phyloP scores from a whole-genome alignment of 2,797 vertebrate species.

The Podargus strigoides region DNA sequence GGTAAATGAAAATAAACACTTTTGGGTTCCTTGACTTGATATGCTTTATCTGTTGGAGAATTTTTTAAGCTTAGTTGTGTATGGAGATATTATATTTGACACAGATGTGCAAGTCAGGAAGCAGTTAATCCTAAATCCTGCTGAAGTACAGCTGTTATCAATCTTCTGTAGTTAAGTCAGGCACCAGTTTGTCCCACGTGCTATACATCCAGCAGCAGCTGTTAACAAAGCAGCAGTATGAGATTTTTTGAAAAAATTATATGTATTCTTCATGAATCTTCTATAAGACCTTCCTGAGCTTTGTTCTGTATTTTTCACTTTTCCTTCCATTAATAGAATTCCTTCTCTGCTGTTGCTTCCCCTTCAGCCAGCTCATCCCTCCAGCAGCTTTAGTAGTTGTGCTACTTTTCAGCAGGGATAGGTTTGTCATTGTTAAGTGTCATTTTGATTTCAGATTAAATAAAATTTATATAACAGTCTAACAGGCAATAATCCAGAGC shows the following conservation, averaged over 20 bases:
- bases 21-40: neutral
- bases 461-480: neutral
- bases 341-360: neutral
- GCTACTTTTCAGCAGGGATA: neutral
- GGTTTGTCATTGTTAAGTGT: neutral
- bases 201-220: neutral
- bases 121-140: neutral
- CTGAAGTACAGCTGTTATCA: neutral
- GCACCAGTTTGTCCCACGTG: neutral
- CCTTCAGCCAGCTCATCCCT: neutral
- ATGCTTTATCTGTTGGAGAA: neutral
- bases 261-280: neutral
- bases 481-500: neutral
- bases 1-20: neutral
- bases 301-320: neutral
- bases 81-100: neutral
- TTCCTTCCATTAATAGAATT: neutral
- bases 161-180: neutral
- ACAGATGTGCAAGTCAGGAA: neutral
- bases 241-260: neutral
- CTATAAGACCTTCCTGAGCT: neutral
- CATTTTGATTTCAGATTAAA: neutral
- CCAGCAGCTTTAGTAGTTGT: neutral
- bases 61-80: neutral
- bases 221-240: neutral